Evolutionary conservation across 2,888 invertebrate species (phyloP), one percentile per base, ranked within the genome.

Genomic region (Ormyrus labotus): DNA sequence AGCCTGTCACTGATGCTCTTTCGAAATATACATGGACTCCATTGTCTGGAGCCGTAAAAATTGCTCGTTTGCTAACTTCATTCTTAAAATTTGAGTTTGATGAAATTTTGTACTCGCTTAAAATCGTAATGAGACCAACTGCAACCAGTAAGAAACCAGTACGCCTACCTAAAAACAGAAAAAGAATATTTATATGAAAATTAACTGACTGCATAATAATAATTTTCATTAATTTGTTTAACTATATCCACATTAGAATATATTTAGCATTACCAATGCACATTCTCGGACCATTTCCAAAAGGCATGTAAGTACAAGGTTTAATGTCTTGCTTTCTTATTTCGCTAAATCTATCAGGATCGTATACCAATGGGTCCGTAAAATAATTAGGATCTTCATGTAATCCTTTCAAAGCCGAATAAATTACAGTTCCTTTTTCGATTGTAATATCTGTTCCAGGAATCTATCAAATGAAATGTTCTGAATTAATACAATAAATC

Each of bases 291-390:
- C 88, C 88, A 5, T 87, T 87, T 45, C 89, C 89, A 57, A 89
- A 89, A 0, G 89, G 88, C 83, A 89, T 82, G 45, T 85, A 89
- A 6, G 87, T 86, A 51, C 80, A 85, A 0, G 83, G 83, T 50
- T 67, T 64, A 6, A 88, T 86, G 3, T 86, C 83, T 10, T 74
- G 11, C 50, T 88, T 88, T 48, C 84, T 83, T 48, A 86, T 85
- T 0, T 88, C 87, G 51, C 84, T 86, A 58, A 88, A 88, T 82
- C 88, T 84, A 47, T 88, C 88, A 0, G 89, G 89, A 83, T 89
- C 84, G 67, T 81, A 89, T 65, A 77, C 19, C 10, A 74, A 61
- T 2, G 89, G 88, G 64, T 88, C 80, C 1, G 77, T 63, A 70
- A 80, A 82, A 68, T 85, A 87, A 5, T 81, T 83, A 0, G 87